Evolutionary conservation across 2,113 vertebrate species (phyloP), one percentile per base, ranked within the genome.

Genomic region (Trichechus manatus): DNA sequence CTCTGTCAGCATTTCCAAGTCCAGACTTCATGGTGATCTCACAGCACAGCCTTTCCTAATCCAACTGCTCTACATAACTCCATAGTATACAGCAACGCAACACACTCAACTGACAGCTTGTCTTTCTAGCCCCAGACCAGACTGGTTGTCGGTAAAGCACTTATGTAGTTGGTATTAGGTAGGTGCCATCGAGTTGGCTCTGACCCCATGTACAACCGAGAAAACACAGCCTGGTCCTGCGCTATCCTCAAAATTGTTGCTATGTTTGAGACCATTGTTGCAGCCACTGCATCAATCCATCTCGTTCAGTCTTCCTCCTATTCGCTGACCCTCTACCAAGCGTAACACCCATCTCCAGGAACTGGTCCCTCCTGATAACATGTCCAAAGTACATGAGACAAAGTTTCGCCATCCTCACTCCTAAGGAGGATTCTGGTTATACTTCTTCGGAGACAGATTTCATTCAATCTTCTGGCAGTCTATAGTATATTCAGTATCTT

Each of bases 11-110:
- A n/a, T 4, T 70, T 70, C n/a, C 15, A 20, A 36, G 47, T 47
- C 25, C 75, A 88, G 33, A n/a, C 11, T 56, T 56, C 53, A 56
- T 15, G n/a, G 53, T 17, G 53, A 56, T 56, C 53, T 56, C 53
- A 10, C 47, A 56, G 53, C 13, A 15, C 53, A 56, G 11, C 53
- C 14, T 15, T 17, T 56, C 15, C 53, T 56, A 56, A 56, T 17
- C 53, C 53, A 56, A 27, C 44, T 47, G 23, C 6, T 78, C 44
- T 47, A 36, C 14, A 13, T 13, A 31, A 61, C 13, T 33, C n/a
- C 50, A n/a, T 8, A 47, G 31, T 9, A 85, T 8, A 53, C 1
- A 39, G 33, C 22, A 8, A 0, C 0, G 7, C 9, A 36, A n/a
- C 33, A 70, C 31, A 8, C 33, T 11, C 4, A 3, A 27, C 39